Evolutionary conservation across 2,888 invertebrate genomes (phyloP), one percentile per base, ranked within the genome.

Genomic region (Sinohyriopsis cumingii): DNA sequence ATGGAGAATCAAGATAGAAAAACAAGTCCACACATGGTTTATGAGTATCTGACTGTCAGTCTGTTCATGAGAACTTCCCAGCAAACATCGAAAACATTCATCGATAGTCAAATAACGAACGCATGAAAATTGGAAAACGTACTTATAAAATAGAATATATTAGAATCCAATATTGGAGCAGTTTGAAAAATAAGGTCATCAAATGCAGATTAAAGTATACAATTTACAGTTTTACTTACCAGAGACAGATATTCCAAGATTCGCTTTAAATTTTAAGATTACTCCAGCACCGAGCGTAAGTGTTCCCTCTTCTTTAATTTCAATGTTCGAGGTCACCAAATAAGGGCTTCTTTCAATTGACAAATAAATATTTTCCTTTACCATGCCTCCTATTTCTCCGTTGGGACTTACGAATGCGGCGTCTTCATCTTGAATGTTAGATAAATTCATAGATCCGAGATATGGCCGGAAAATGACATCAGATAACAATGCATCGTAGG

Each of bases 271-370:
- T 15, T 57, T n/a, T 12, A 78, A 25, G 7, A 25, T 65, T 24
- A 78, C 78, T 7, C 75, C 75, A 19, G 72, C 73, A 64, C 76
- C 71, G 9, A 78, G 24, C 7, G 12, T 70, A 4, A 78, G 63
- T 18, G 55, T 54, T 45, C 66, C 72, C 6, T 65, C 55, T 20
- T 67, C 68, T 18, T 45, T 45, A 3, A 78, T 65, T 20, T 71
- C 67, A 45, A 78, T 72, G 56, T 75, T 75, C 3, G 68, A 59
- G 22, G 72, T 63, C 19, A 72, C 78, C 5, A 66, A 19, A 56
- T 72, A 78, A 5, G 78, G 75, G 62, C 73, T 73, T 7, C 55
- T 59, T 7, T 33, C 61, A 6, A 22, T 18, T 6, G 55, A 53
- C 20, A 78, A 56, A 3, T 63, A 69, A 1, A 73, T 33, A 54